A percentile compares a stretch with the other conserved stretches of the same genome.
These are phyloP conservation scores for Drosophila ironensis DNA, from an alignment of 1,140 invertebrate species.

Conservation along the genomic window DNA sequence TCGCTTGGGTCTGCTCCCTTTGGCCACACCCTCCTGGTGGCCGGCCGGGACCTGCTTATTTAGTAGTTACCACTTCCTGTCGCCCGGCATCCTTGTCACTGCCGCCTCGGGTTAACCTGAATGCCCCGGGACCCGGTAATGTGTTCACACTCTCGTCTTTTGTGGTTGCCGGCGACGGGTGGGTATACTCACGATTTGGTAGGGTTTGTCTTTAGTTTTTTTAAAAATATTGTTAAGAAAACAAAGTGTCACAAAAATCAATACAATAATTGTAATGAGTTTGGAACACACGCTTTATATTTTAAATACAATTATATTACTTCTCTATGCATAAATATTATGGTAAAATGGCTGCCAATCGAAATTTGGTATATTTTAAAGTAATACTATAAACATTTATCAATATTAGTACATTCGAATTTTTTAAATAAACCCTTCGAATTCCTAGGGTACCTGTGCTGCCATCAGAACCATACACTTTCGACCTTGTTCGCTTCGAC, in stretches of 20 bases:
- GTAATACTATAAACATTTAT: no score
- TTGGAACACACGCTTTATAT: no score
- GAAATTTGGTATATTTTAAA: no score
- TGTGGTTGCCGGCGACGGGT: conserved; percentile 3
- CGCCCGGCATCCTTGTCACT: conserved; percentile 35
- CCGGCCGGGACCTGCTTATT: conserved; percentile 39
- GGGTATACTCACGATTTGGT: not conserved
- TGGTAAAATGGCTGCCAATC: no score
- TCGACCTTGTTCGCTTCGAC: not conserved
- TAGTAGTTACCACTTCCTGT: conserved; percentile 56
- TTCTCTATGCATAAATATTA: no score
- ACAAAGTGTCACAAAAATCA: no score
- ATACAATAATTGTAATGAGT: no score
- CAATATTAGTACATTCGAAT: no score
- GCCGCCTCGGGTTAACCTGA: conserved; percentile 33
- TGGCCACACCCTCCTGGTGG: conserved; percentile 37
- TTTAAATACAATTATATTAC: no score
- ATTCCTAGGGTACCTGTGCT: not conserved
- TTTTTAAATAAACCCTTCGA: no score
- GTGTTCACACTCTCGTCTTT: conserved; percentile 50
- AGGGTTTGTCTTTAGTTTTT: not conserved
- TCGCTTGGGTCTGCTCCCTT: not conserved
- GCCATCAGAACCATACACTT: not conserved
- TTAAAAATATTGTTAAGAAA: no score
- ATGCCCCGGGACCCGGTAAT: conserved; percentile 23